A percentile compares a stretch with the other conserved stretches of the same genome.
Conservation (phyloP, 2,888 invertebrate genomes). For the Drosophila affinis region DNA sequence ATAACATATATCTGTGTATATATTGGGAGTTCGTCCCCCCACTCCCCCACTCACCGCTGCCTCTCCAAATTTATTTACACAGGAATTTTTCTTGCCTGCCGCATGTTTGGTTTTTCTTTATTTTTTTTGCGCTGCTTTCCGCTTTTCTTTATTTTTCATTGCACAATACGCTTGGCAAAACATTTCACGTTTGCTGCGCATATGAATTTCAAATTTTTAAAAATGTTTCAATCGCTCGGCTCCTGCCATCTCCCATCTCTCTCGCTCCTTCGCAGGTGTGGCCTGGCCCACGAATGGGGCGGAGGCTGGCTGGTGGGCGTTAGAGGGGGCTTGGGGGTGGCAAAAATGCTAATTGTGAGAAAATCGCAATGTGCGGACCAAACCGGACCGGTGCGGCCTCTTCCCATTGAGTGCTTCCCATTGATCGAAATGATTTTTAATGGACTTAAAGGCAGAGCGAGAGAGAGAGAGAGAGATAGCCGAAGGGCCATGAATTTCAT, state of each 20-base stretch:
- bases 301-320: neutral
- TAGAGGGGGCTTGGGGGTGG: no score
- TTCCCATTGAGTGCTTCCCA: constrained; percentile 29
- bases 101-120: constrained; percentile 53
- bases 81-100: constrained; percentile 36
- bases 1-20: constrained; percentile 23
- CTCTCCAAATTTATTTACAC: constrained; percentile 61
- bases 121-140: constrained; percentile 47
- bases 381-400: constrained; percentile 22
- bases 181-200: constrained; percentile 80
- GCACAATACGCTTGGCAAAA: constrained; percentile 76
- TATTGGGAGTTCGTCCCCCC: neutral
- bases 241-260: neutral
- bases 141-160: constrained; percentile 62
- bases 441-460: constrained; percentile 48
- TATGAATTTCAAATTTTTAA: constrained; percentile 79
- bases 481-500: constrained; percentile 21
- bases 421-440: constrained; percentile 72
- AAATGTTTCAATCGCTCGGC: constrained; percentile 72
- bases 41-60: constrained; percentile 9
- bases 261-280: constrained; percentile 44
- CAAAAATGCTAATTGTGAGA: constrained; percentile 80
- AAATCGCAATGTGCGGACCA: constrained; percentile 68
- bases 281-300: constrained; percentile 25
- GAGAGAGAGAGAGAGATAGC: constrained; percentile 35